A percentile compares a stretch with the other conserved stretches of the same genome.
Evolutionary conservation across 2,113 vertebrate genomes (phyloP).

Genomic region (Ophthalmolycus amberensis): DNA sequence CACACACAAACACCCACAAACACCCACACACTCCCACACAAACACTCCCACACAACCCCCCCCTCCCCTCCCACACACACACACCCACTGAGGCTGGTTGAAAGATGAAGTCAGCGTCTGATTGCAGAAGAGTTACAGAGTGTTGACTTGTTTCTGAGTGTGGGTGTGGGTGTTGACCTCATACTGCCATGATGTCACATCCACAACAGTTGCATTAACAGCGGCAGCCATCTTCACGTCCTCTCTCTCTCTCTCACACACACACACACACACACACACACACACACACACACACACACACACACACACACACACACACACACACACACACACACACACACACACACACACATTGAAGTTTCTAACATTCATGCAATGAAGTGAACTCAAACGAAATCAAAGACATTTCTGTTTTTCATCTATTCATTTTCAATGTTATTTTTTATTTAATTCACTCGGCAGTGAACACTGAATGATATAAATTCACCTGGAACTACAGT

Average conservation of each 20-base stretch:
- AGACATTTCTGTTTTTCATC: background rate
- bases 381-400: constrained; percentile 6
- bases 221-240: constrained; percentile 25
- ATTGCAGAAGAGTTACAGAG: constrained; percentile 78
- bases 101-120: constrained; percentile 77
- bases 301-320: too few relatives aligned
- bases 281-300: too few relatives aligned
- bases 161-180: constrained; percentile 59
- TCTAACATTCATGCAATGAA: background rate
- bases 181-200: constrained; percentile 73
- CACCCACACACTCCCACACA: constrained; percentile 59
- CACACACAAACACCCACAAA: constrained; percentile 59
- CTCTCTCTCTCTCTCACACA: too few relatives aligned
- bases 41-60: constrained; percentile 8
- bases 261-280: too few relatives aligned
- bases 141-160: constrained; percentile 68
- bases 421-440: background rate
- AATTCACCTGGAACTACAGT: background rate
- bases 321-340: too few relatives aligned
- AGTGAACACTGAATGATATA: background rate
- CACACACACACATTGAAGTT: background rate
- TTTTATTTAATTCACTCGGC: background rate
- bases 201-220: constrained; percentile 59
- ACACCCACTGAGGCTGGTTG: constrained; percentile 45
- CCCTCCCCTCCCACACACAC: constrained; percentile 5